Evolutionary conservation across 2,888 invertebrate species (phyloP).

Genomic region (Pelosia muscerda): DNA sequence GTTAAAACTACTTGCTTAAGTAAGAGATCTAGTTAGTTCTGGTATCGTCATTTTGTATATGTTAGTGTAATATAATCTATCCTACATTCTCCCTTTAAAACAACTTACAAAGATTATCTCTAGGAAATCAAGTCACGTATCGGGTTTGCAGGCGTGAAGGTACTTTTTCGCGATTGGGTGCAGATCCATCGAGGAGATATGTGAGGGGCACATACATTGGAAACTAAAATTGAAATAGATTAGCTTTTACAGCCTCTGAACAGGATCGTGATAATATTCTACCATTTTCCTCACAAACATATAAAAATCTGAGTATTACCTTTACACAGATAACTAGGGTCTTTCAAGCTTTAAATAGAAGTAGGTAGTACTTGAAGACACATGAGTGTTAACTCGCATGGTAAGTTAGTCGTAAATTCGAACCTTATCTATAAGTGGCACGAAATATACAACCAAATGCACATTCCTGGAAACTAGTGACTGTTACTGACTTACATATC

Average conservation of each 20-base stretch:
- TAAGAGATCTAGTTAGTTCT: slow-evolving; percentile 15
- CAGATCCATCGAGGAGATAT: slow-evolving; percentile 67
- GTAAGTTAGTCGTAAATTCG: neutral
- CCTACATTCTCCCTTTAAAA: slow-evolving; percentile 54
- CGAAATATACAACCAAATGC: too few species aligned
- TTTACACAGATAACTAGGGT: neutral
- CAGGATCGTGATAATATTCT: slow-evolving; percentile 35
- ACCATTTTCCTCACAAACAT: slow-evolving; percentile 7
- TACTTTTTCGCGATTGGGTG: slow-evolving; percentile 74
- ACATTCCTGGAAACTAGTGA: too few species aligned
- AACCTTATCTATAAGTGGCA: too few species aligned
- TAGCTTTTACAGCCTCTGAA: slow-evolving; percentile 46
- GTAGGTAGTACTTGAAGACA: neutral
- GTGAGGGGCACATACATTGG: slow-evolving; percentile 53
- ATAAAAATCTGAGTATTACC: neutral
- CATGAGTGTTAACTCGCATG: neutral
- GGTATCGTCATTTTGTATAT: slow-evolving; percentile 34
- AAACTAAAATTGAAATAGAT: slow-evolving; percentile 61
- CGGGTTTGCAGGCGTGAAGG: slow-evolving; percentile 65
- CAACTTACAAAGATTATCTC: slow-evolving; percentile 60
- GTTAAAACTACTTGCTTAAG: slow-evolving; percentile 9
- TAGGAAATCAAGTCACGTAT: slow-evolving; percentile 73
- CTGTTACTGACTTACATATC: too few species aligned
- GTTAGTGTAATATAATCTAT: slow-evolving; percentile 35
- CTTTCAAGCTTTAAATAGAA: neutral